phyloP scores from a whole-genome alignment of 1,140 invertebrate species.

The Drosophila pachea region DNA sequence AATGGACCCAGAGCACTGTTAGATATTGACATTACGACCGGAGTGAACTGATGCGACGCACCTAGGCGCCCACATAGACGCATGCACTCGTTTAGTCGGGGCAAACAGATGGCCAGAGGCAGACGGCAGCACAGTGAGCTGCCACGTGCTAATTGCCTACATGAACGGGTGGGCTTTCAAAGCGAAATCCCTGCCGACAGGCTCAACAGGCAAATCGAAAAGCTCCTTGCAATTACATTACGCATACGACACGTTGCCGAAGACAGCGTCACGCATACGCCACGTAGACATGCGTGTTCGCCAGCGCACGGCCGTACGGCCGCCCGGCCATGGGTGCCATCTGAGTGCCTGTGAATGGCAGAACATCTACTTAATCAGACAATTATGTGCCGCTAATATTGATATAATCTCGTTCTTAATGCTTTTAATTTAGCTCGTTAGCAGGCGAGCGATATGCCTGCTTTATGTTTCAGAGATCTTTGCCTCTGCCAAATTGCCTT shows the following conservation, averaged over 20 bases:
- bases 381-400: constrained; percentile 69
- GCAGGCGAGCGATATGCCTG: constrained; percentile 11
- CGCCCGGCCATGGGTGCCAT: too few species aligned
- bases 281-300: neutral
- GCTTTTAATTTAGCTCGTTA: constrained; percentile 64
- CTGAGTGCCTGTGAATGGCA: constrained; percentile 14
- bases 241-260: constrained; percentile 56
- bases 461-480: neutral
- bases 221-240: constrained; percentile 57
- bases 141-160: constrained; percentile 63
- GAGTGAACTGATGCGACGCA: too few species aligned
- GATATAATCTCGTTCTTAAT: constrained; percentile 66
- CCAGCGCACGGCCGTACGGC: too few species aligned
- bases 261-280: constrained; percentile 21
- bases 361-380: constrained; percentile 65
- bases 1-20: neutral
- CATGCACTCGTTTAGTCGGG: too few species aligned
- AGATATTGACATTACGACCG: neutral
- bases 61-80: too few species aligned
- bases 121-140: constrained; percentile 15
- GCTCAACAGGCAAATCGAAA: constrained; percentile 35
- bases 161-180: constrained; percentile 17
- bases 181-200: constrained; percentile 21
- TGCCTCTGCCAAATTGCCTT: neutral
- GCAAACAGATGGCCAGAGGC: constrained; percentile 3